Conservation (phyloP, 1,140 invertebrate species). For the Cherax quadricarinatus region DNA sequence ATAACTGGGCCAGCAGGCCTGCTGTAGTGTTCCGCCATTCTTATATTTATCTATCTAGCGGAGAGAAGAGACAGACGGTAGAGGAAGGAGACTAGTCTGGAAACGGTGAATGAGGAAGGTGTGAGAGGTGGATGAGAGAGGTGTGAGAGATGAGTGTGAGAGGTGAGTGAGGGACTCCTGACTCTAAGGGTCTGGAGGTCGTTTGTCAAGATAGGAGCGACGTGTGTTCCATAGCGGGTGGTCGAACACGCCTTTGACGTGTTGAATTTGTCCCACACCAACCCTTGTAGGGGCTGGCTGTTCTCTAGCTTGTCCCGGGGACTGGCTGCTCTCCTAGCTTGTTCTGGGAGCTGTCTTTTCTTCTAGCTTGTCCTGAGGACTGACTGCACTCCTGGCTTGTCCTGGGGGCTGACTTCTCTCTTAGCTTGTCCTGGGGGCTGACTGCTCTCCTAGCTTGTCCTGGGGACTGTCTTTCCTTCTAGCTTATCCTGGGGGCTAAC, state of each 20-base stretch:
- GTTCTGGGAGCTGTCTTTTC: not conserved
- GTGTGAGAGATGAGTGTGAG: not conserved
- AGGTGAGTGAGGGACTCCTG: constrained; percentile 19
- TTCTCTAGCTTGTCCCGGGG: not conserved
- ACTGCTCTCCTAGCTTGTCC: too few species aligned
- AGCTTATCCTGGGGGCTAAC: too few species aligned
- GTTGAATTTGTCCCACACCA: constrained; percentile 40
- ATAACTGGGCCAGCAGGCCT: too few species aligned
- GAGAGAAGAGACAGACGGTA: not conserved
- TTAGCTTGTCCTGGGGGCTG: too few species aligned
- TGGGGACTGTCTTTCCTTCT: too few species aligned
- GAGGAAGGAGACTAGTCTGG: not conserved
- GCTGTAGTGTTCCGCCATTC: too few species aligned
- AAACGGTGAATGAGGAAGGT: not conserved
- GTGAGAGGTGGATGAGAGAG: too few species aligned
- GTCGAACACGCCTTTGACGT: constrained; percentile 38
- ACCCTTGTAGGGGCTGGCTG: not conserved
- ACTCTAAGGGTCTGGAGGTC: constrained; percentile 18
- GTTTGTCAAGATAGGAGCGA: constrained; percentile 35
- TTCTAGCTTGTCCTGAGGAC: too few species aligned
- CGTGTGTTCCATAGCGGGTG: constrained; percentile 36
- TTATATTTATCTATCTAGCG: too few species aligned
- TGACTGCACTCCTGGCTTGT: too few species aligned
- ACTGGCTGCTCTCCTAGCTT: not conserved
- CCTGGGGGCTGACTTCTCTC: too few species aligned